These are phyloP conservation scores for Mohoua ochrocephala DNA, from an alignment of 2,113 vertebrate species.

Conservation along the genomic window DNA sequence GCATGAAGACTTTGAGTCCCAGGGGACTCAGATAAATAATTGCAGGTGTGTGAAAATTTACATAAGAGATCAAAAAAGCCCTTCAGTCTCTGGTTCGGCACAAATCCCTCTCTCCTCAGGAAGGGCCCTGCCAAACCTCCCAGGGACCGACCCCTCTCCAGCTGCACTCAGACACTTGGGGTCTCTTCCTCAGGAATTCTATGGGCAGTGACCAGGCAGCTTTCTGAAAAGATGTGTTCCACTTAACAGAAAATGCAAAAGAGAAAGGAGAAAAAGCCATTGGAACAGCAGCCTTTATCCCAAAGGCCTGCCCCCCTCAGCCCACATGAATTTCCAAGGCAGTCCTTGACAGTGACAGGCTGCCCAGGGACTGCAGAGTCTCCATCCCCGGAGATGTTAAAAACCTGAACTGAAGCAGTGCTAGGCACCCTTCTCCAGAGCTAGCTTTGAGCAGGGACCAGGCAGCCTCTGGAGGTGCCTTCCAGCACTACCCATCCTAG, in stretches of 20 bases:
- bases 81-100: not conserved
- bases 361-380: not conserved
- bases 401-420: not conserved
- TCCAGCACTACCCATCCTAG: not conserved
- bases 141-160: not conserved
- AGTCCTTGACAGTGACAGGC: not conserved
- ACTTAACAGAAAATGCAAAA: not conserved
- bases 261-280: not conserved
- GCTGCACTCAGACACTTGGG: not conserved
- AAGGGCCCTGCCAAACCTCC: not conserved
- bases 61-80: not conserved
- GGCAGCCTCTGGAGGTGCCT: not conserved
- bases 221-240: not conserved
- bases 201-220: not conserved
- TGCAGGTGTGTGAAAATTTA: not conserved
- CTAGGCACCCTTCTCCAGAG: not conserved
- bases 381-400: not conserved
- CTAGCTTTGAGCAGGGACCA: not conserved
- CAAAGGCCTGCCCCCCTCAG: not conserved
- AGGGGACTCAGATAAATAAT: not conserved
- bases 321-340: not conserved
- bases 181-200: not conserved
- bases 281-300: not conserved
- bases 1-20: not conserved
- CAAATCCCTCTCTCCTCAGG: not conserved